Evolutionary conservation across 2,797 vertebrate species (phyloP), one percentile per base, ranked within the genome.

Genomic region (Phrynocephalus forsythii): DNA sequence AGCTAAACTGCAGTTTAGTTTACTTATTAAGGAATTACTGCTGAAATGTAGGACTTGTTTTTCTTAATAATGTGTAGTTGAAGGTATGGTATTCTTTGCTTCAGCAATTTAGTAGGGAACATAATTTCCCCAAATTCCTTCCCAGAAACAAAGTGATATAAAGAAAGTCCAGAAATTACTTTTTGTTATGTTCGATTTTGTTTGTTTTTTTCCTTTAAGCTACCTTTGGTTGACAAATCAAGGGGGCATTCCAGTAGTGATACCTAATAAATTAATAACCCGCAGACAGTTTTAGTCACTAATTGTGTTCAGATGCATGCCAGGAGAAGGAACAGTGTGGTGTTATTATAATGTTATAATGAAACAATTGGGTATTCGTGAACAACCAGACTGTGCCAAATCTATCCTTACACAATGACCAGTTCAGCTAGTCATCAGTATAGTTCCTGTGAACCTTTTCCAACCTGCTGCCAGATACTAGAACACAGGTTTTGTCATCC

Each of bases 171-270:
- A 83, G 90, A 83, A 89, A 91, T 89, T 89, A 88, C 90, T 86
- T 73, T 94, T 95, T 95, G 94, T 90, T 90, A 87, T 90, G 91
- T 88, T 92, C 88, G 90, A 91, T 89, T 93, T 91, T 30, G 91
- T 92, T 91, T 94, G 93, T 83, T 2, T 3, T 91, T 93, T 83
- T 2, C 38, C 91, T 94, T 93, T 93, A 89, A 92, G 88, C 93
- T 93, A 88, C 91, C 88, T 93, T 94, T 94, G 68, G 90, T 90
- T 91, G 92, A 92, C 87, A 87, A 89, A 90, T 90, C 90, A 91
- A 94, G 38, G 91, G 0, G 90, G 88, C 90, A 92, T 87, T 91
- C 90, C 92, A 48, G 89, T 90, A 94, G 92, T 88, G 91, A 78
- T 90, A 89, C 89, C 93, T 93, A 33, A 79, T 86, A 94, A 93